Evolutionary conservation across 2,888 invertebrate genomes (phyloP), one percentile per base, ranked within the genome.

Genomic region (Lutraria lutraria): DNA sequence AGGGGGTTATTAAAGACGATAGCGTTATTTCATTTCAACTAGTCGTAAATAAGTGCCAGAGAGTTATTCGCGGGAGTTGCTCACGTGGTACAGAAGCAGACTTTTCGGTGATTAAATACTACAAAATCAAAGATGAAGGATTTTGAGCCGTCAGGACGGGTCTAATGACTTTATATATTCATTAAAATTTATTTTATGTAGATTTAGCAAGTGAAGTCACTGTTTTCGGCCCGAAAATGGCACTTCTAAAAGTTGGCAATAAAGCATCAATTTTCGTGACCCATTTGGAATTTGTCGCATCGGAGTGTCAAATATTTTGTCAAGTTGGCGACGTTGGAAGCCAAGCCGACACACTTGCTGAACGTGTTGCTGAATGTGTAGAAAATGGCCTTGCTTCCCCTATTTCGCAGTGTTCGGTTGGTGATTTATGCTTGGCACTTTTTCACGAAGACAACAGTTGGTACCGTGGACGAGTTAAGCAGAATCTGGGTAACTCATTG

Each of bases 391-490:
- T 81, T 21, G 92, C 91, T 0, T 82, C 76, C 4, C 85, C 79
- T 25, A 81, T 88, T 25, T 86, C 91, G 6, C 53, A 68, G 2
- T 88, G 82, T 43, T 34, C 25, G 0, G 88, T 85, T 52, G 93
- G 92, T 43, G 91, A 92, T 68, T 53, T 92, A 68, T 92, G 93
- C 76, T 89, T 94, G 90, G 94, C 94, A 15, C 88, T 93, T 12
- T 94, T 93, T 63, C 89, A 90, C 80, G 95, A 94, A 80, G 96
- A 95, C 88, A 91, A 91, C n/a, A 91, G 93, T 56, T 95, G 95
- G 95, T 96, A 96, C 91, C 90, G 96, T 43, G 95, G 94, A 3
- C 87, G 91, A 43, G 92, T 96, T 29, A 72, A 92, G 52, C 84
- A 89, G 21, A 85, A 89, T 8, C 83, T 92, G 0, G 89, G 87